phyloP scores from a whole-genome alignment of 2,113 vertebrate species.

The Mesocricetus auratus region DNA sequence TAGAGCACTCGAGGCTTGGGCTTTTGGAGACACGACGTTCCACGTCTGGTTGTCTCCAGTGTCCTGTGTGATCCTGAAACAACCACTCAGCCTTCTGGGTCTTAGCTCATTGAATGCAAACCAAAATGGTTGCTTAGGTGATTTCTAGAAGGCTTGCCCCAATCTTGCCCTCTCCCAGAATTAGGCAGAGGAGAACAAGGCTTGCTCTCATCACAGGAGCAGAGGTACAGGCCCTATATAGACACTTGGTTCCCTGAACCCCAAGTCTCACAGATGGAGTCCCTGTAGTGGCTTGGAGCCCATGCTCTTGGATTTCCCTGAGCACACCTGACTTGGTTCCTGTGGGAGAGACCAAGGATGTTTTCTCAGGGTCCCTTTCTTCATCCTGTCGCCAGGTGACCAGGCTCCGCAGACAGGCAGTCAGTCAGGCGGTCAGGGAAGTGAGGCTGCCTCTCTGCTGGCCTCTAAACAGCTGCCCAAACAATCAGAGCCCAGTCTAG shows the following conservation, averaged over 20 bases:
- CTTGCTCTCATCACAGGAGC: neutral
- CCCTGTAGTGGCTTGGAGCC: neutral
- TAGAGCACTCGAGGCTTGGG: neutral
- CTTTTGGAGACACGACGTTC: neutral
- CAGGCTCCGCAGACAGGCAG: neutral
- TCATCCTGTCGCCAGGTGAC: accelerated
- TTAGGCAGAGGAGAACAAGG: no score
- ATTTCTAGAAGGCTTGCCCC: neutral
- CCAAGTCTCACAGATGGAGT: neutral
- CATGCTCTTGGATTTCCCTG: neutral
- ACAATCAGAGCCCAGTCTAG: accelerated
- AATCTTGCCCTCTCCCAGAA: neutral
- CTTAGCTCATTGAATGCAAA: neutral
- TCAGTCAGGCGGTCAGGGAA: neutral
- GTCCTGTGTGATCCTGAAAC: neutral
- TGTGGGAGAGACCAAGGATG: accelerated
- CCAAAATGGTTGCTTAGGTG: neutral
- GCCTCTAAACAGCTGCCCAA: neutral
- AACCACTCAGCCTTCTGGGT: neutral
- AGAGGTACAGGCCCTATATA: neutral
- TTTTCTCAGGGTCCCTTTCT: neutral
- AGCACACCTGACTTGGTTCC: no score
- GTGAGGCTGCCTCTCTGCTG: neutral
- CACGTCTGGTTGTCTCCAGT: neutral
- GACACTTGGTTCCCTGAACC: neutral